Evolutionary conservation across 2,113 vertebrate species (phyloP).

Genomic region (Toxotes chatareus): DNA sequence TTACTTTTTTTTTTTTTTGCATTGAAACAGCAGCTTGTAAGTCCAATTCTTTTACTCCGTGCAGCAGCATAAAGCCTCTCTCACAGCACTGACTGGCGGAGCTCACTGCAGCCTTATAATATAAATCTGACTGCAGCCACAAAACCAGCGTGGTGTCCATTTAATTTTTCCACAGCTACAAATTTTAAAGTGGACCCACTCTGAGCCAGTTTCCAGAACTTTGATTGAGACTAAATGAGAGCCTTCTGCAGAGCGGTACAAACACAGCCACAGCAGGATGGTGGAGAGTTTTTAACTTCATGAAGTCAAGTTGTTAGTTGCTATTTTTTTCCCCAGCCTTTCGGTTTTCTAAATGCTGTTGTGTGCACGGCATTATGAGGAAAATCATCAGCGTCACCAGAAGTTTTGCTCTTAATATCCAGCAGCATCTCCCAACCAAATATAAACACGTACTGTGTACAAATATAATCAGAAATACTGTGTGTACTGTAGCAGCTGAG

Average conservation of each 20-base stretch:
- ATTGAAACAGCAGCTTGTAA: neutral
- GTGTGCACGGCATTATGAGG: neutral
- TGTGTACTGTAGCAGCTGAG: neutral
- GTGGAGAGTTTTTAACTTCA: constrained; percentile 1
- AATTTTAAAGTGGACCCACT: constrained; percentile 65
- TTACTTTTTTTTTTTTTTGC: neutral
- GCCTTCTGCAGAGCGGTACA: constrained; percentile 56
- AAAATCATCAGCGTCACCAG: neutral
- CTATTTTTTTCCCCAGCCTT: constrained; percentile 1
- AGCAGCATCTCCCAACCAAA: too few species aligned
- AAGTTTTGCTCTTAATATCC: neutral
- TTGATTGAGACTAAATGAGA: constrained; percentile 69
- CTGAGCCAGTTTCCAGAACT: constrained; percentile 62
- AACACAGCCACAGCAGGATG: constrained; percentile 40
- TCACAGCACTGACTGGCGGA: constrained; percentile 26
- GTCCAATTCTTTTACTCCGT: neutral
- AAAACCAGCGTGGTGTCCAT: constrained; percentile 56
- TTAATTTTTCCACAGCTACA: constrained; percentile 74
- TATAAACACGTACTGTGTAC: neutral
- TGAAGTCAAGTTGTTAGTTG: constrained; percentile 5
- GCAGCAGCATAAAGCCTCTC: constrained; percentile 40
- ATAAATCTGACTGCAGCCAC: constrained; percentile 55
- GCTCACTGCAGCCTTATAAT: constrained; percentile 46
- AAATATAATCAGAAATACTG: neutral
- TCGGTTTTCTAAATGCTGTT: constrained; percentile 7